Base-by-base conservation (phyloP, 2,797 vertebrate species). In the Etheostoma perlongum region DNA sequence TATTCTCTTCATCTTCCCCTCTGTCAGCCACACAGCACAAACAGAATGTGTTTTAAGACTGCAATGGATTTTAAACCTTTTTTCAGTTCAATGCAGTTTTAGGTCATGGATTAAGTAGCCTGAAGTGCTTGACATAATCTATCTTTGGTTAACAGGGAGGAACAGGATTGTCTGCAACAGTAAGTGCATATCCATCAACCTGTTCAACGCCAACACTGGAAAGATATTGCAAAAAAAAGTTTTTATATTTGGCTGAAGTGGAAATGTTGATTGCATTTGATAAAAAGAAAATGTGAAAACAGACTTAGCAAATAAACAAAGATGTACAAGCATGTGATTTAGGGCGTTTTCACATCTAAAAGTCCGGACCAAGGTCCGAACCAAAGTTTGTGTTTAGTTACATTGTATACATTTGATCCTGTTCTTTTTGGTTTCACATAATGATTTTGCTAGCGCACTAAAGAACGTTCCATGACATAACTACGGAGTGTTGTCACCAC, bases 1-100 rank as follows among this genome's bases (percentile, higher is more conserved):
- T 75, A 69, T 68, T 57, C 57, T 59, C 70, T 81, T 83, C 61
- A 71, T 80, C 58, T 79, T 75, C 46, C 57, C 61, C 55, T 63
- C 18, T 58, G 61, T 61, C 52, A 59, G 54, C 40, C 16, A 10
- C 23, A 72, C 60, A 66, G 57, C 4, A 18, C 64, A 62, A 83
- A 71, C 58, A 67, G 18, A 59, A 49, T 42, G 21, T 2, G 66
- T 78, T 25, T 59, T 9, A 27, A 69, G 30, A 68, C 71, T 23
- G 48, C 5, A 59, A 9, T 58, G 23, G 49, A 52, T 67, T 63
- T 63, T 27, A 40, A 77, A 63, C 1, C 1, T 2, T 18, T 44
- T 21, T 19, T 52, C 36, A 40, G 10, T 67, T 52, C 5, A 44
- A 15, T 62, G 42, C 16, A 51, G 4, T 49, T 58, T 73, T n/a